These are phyloP conservation scores for Crocuta crocuta DNA, from an alignment of 2,113 vertebrate species.

Conservation along the genomic window DNA sequence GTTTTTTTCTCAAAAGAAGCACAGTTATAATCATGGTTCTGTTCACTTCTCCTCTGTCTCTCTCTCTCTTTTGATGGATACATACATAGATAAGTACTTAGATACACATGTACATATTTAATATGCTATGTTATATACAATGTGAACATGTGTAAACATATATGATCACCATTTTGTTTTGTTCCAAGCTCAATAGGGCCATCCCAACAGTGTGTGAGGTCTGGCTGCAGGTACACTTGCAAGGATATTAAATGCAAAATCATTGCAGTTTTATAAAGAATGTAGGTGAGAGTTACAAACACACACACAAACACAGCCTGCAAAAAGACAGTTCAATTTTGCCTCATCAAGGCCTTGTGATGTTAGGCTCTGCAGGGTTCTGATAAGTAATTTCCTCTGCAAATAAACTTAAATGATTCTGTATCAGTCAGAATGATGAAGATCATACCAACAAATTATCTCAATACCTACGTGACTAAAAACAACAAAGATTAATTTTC, in stretches of 20 bases:
- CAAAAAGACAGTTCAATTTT: background rate
- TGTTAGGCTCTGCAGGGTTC: background rate
- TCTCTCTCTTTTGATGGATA: background rate
- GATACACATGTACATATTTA: background rate
- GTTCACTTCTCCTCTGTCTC: background rate
- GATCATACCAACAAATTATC: background rate
- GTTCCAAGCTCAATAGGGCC: background rate
- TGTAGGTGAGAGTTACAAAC: background rate
- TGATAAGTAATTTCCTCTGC: background rate
- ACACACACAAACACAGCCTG: background rate
- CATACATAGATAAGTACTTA: background rate
- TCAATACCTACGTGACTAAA: background rate
- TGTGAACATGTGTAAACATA: background rate
- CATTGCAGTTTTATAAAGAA: background rate
- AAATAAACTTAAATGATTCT: background rate
- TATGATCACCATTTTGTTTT: background rate
- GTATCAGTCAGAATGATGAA: background rate
- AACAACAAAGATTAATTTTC: background rate
- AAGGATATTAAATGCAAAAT: background rate
- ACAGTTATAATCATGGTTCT: background rate
- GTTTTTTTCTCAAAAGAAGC: background rate
- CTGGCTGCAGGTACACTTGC: too few species aligned
- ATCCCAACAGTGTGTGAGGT: background rate
- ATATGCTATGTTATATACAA: background rate
- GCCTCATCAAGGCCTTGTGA: background rate